Conservation (phyloP, 1,140 invertebrate species). For the Drosophila kanapiae region DNA sequence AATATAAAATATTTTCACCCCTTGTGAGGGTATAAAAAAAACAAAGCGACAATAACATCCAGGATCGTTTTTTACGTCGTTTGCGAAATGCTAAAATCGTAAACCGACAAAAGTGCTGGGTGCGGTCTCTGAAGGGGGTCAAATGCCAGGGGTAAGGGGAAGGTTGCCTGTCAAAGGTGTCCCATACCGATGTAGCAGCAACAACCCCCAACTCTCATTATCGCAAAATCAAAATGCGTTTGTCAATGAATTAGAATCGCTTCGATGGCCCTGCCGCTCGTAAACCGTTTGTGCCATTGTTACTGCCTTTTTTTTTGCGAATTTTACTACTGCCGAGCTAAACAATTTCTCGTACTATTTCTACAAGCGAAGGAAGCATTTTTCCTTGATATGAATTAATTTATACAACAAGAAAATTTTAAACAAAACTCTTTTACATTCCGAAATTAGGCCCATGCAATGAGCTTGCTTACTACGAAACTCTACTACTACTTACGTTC, state of each 20-base stretch:
- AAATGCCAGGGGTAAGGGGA: constrained; percentile 21
- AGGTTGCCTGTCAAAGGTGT: constrained; percentile 38
- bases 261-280: constrained; percentile 23
- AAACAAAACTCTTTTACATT: too few species aligned
- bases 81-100: constrained; percentile 71
- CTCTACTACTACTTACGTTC: constrained; percentile 12
- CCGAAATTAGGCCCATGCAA: background rate
- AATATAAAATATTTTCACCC: background rate
- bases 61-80: constrained; percentile 42
- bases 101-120: constrained; percentile 60
- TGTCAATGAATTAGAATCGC: constrained; percentile 79
- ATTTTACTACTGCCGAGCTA: constrained; percentile 25
- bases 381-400: background rate
- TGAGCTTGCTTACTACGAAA: constrained; percentile 19
- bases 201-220: constrained; percentile 52
- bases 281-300: constrained; percentile 45
- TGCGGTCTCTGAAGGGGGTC: constrained; percentile 43
- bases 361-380: background rate
- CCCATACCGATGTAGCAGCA: background rate
- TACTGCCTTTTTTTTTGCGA: constrained; percentile 31
- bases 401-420: background rate
- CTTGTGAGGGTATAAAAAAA: background rate
- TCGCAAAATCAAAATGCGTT: constrained; percentile 81
- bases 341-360: constrained; percentile 11
- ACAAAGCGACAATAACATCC: constrained; percentile 16